Percentiles rank a stretch among this genome's conserved stretches.
Conservation (phyloP, 2,888 invertebrate species). For the Cecidostiba fungosa region DNA sequence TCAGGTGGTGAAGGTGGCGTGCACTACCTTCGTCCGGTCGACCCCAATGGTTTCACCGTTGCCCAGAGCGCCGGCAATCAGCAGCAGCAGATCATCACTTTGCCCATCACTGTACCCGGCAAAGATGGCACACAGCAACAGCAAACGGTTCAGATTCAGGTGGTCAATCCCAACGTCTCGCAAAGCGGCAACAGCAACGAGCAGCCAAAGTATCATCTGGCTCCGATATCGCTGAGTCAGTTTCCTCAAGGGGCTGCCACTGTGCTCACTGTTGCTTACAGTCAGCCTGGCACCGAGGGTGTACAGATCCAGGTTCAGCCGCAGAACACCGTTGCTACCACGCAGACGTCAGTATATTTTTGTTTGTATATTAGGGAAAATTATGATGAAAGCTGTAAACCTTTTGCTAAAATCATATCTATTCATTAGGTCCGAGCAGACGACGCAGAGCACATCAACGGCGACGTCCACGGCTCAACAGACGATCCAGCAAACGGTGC, state of each 20-base stretch:
- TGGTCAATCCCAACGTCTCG: slow-evolving; percentile 83
- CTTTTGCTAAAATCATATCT: too few species aligned
- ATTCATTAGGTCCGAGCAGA: slow-evolving; percentile 75
- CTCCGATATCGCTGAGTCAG: slow-evolving; percentile 88
- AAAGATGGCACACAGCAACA: slow-evolving; percentile 87
- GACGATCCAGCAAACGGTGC: slow-evolving; percentile 79
- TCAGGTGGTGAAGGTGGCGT: slow-evolving; percentile 87
- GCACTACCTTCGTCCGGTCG: slow-evolving; percentile 87
- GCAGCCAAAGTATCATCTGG: slow-evolving; percentile 88
- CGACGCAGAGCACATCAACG: slow-evolving; percentile 79
- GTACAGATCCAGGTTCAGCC: slow-evolving; percentile 79
- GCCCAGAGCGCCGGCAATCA: slow-evolving; percentile 79
- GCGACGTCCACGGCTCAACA: slow-evolving; percentile 78
- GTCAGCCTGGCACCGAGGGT: slow-evolving; percentile 83
- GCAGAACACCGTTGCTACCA: slow-evolving; percentile 79
- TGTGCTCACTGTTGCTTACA: slow-evolving; percentile 89
- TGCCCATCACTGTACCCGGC: slow-evolving; percentile 90
- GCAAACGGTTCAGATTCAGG: slow-evolving; percentile 90
- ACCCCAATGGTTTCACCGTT: slow-evolving; percentile 81
- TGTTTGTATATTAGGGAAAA: background rate
- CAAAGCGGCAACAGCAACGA: slow-evolving; percentile 81
- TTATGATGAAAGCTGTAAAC: background rate
- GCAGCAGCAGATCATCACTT: slow-evolving; percentile 87
- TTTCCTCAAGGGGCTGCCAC: slow-evolving; percentile 88
- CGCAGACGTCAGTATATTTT: slow-evolving; percentile 76